Conservation (phyloP, 2,797 vertebrate species). For the Melanotaenia maccullochi region DNA sequence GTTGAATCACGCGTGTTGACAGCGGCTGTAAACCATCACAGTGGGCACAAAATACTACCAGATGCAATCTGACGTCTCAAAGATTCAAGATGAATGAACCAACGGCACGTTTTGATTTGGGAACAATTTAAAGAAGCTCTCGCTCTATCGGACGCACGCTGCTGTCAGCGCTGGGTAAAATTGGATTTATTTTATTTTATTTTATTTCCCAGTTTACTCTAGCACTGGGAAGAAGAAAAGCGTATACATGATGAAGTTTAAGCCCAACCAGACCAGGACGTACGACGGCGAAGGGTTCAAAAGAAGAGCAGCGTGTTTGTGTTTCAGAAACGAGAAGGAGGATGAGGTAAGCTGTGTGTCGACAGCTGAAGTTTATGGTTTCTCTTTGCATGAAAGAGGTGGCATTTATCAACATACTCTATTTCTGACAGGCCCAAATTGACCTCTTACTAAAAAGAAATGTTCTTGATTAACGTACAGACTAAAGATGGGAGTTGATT, state of each 20-base stretch:
- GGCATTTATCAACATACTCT: conserved; percentile 1
- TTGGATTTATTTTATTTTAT: background rate
- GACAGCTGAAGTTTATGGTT: background rate
- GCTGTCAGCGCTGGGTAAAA: background rate
- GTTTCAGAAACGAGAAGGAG: conserved; percentile 90
- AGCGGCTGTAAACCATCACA: conserved; percentile 45
- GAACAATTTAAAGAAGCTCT: conserved; percentile 30
- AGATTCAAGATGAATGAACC: conserved; percentile 43
- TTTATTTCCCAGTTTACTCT: background rate
- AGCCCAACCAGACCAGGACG: conserved; percentile 96
- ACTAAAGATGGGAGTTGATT: background rate
- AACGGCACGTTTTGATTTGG: background rate
- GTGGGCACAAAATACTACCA: conserved; percentile 24
- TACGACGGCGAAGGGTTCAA: conserved; percentile 96
- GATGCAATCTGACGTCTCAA: conserved; percentile 7
- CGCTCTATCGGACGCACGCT: background rate
- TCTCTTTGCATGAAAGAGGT: background rate
- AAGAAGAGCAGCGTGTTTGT: conserved; percentile 93
- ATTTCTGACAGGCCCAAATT: background rate
- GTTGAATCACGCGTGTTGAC: conserved; percentile 58
- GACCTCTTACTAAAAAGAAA: background rate
- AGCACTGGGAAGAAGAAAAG: background rate
- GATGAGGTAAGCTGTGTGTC: conserved; percentile 87
- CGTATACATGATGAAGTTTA: conserved; percentile 95
- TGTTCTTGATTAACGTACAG: background rate